Evolutionary conservation across 1,140 invertebrate genomes (phyloP), one percentile per base, ranked within the genome.

Genomic region (Listronotus bonariensis): DNA sequence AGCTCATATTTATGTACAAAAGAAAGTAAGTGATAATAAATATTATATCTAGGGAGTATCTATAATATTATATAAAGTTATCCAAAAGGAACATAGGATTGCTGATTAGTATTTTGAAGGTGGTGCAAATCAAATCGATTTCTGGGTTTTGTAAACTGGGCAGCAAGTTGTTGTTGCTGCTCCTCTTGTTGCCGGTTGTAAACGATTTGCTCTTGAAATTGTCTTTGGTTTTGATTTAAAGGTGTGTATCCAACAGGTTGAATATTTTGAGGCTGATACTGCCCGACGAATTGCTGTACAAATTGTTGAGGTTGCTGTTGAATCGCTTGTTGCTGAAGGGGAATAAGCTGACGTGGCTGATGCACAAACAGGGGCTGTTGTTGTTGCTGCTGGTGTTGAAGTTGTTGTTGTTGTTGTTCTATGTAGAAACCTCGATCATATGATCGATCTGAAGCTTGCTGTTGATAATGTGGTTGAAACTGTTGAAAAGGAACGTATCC

Each of bases 221-320:
- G 70, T 14, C 41, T 45, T 43, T 67, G 64, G 34, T 36, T 36
- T 26, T 73, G 61, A 42, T 72, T 68, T n/a, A 73, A 66, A 6
- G 69, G 69, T 14, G 68, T 69, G 41, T 76, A 73, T 8, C 67
- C 57, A 1, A 72, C 55, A 7, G 69, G 65, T 45, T 69, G 69
- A 17, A 51, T 46, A 43, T 51, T 42, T 34, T 56, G 20, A 10
- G 40, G 45, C 14, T 60, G 65, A 52, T 72, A 68, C 20, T 54
- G 70, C 38, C 20, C 64, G 7, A 56, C 43, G 34, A 48, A 32
- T 43, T 65, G 69, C 40, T 67, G 70, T n/a, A 70, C 56, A 41
- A 66, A 52, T 41, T 79, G 80, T 48, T 77, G 66, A 51, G 72
- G 7, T 59, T 64, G 59, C 12, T 67, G 68, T 55, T 70, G 68